Percentiles rank a stretch among this genome's conserved stretches.
These are phyloP conservation scores for Phenganax stokvisi DNA, from an alignment of 92 coral and sea anemone genomes.

Conservation along the genomic window DNA sequence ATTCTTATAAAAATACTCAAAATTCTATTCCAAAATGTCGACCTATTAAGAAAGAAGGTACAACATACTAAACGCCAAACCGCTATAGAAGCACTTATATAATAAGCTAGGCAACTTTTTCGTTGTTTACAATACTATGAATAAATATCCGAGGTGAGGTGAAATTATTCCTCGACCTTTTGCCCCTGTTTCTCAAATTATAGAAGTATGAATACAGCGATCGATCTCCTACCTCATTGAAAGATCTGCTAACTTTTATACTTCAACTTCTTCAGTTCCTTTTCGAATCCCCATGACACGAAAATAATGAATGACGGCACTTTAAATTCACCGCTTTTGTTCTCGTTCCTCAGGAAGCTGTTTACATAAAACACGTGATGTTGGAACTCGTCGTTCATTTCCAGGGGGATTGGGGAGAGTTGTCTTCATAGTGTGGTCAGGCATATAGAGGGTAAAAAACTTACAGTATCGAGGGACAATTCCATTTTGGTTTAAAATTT, in stretches of 20 bases:
- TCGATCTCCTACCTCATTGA: conserved; percentile 26
- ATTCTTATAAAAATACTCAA: not conserved
- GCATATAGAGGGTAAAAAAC: too few species aligned
- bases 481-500: too few species aligned
- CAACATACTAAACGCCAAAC: not conserved
- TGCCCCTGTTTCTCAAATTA: not conserved
- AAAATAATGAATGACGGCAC: not conserved
- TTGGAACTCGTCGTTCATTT: conserved; percentile 13
- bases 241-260: conserved; percentile 3
- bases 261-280: not conserved
- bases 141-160: not conserved
- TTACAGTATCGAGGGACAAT: too few species aligned
- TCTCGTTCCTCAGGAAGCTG: conserved; percentile 3
- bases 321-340: conserved; percentile 28
- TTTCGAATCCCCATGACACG: not conserved
- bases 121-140: conserved; percentile 16
- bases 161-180: not conserved
- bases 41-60: not conserved
- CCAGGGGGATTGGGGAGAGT: not conserved
- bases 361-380: not conserved
- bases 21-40: not conserved
- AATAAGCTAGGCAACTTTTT: not conserved
- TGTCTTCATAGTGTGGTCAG: too few species aligned
- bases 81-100: not conserved
- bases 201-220: not conserved